phyloP scores from a whole-genome alignment of 2,888 invertebrate species.

The Eristalis tenax region DNA sequence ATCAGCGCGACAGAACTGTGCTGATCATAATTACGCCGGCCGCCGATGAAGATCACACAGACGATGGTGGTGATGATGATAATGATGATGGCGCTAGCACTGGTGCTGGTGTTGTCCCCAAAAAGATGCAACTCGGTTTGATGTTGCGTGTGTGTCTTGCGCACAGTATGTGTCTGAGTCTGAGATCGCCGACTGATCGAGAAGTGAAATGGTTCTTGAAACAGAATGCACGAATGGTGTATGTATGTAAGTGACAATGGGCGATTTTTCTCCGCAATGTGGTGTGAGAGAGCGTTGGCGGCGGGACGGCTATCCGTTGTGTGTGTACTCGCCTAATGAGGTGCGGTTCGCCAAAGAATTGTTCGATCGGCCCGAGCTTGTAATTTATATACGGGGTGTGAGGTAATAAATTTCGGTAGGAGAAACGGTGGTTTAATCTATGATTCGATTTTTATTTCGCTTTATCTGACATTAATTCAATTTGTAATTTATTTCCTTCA shows the following conservation, averaged over 20 bases:
- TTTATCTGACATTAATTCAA: conserved; percentile 36
- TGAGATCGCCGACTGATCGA: conserved; percentile 27
- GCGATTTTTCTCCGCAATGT: conserved; percentile 6
- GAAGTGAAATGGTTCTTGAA: conserved; percentile 10
- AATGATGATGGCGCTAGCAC: conserved; percentile 39
- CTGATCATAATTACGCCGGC: conserved; percentile 28
- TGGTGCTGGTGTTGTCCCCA: conserved; percentile 36
- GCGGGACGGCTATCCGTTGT: background rate
- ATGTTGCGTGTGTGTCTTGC: conserved; percentile 39
- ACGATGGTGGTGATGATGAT: conserved; percentile 2
- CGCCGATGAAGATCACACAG: background rate
- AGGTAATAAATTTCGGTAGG: conserved; percentile 55
- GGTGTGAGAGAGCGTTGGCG: conserved; percentile 38
- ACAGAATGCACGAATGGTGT: background rate
- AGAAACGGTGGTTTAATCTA: conserved; percentile 52
- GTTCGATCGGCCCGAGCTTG: conserved; percentile 34
- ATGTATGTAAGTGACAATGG: background rate
- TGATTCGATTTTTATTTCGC: conserved; percentile 34
- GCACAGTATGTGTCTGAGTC: conserved; percentile 20
- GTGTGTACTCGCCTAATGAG: conserved; percentile 13
- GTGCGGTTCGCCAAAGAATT: conserved; percentile 33
- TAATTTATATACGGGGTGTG: conserved; percentile 46
- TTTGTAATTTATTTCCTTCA: background rate
- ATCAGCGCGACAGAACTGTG: conserved; percentile 59
- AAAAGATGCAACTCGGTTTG: conserved; percentile 49